Evolutionary conservation across 2,113 vertebrate species (phyloP).

Genomic region (Holacanthus passer): DNA sequence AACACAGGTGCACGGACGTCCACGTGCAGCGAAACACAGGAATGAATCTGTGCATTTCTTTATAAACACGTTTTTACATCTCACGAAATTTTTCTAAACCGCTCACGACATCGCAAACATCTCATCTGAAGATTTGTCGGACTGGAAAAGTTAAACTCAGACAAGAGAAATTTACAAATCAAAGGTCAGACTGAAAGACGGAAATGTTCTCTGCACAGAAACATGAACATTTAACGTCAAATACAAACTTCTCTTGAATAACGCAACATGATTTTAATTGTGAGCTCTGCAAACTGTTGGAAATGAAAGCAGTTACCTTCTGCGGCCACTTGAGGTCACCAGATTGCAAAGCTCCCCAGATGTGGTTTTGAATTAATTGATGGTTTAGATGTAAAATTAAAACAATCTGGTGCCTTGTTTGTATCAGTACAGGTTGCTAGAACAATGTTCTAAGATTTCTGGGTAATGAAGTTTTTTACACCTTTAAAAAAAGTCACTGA

Average conservation of each 20-base stretch:
- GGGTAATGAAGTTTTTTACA: not conserved
- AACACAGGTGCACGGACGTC: not conserved
- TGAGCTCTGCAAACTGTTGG: not conserved
- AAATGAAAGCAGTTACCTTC: not conserved
- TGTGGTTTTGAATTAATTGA: not conserved
- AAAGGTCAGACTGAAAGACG: not conserved
- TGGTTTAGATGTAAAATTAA: not conserved
- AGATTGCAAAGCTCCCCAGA: not conserved
- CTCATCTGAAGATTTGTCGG: not conserved
- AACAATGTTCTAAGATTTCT: not conserved
- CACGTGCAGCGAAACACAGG: not conserved
- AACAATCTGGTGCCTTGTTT: not conserved
- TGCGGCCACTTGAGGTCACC: conserved; percentile 37
- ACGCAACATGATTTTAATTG: not conserved
- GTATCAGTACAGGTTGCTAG: too few species aligned
- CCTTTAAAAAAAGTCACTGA: not conserved
- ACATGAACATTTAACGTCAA: not conserved
- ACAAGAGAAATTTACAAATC: not conserved
- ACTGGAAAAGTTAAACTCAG: not conserved
- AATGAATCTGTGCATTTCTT: not conserved
- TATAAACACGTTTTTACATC: too few species aligned
- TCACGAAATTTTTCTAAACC: too few species aligned
- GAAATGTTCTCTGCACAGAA: not conserved
- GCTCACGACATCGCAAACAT: too few species aligned
- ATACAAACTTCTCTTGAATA: not conserved